Evolutionary conservation across 2,888 invertebrate genomes (phyloP).

Genomic region (Chesias legatella): DNA sequence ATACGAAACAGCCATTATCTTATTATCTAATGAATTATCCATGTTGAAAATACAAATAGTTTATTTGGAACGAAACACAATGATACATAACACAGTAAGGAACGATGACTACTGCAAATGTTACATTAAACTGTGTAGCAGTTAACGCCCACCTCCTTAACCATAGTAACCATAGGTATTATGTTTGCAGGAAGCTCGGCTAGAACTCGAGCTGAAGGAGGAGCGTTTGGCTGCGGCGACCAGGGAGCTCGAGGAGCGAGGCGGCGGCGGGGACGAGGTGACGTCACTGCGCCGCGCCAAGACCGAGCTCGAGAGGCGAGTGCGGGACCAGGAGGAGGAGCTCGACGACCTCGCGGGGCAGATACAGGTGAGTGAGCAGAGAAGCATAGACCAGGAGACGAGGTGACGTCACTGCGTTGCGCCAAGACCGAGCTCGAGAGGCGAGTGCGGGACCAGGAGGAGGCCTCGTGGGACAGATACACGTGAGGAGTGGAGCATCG

Average conservation of each 20-base stretch:
- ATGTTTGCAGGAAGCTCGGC: constrained; percentile 85
- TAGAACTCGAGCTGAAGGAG: constrained; percentile 94
- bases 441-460: constrained; percentile 92
- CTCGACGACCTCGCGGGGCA: constrained; percentile 96
- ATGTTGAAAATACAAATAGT: too few species aligned
- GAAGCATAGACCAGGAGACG: too few species aligned
- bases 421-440: constrained; percentile 93
- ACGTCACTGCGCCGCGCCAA: constrained; percentile 90
- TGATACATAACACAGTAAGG: too few species aligned
- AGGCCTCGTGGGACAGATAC: constrained; percentile 95
- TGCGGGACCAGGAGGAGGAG: constrained; percentile 95
- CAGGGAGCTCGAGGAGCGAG: constrained; percentile 92
- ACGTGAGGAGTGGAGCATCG: too few species aligned
- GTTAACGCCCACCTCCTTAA: too few species aligned
- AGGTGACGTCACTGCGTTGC: constrained; percentile 89
- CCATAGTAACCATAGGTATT: too few species aligned
- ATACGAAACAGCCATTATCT: too few species aligned
- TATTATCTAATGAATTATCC: too few species aligned
- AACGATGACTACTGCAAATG: too few species aligned
- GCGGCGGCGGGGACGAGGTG: constrained; percentile 92
- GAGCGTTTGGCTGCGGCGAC: constrained; percentile 90
- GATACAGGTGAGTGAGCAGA: constrained; percentile 81
- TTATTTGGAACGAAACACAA: too few species aligned
- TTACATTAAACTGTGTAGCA: too few species aligned
- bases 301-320: constrained; percentile 91